Conservation (phyloP, 1,140 invertebrate genomes). For the Sarcophaga peregrina region DNA sequence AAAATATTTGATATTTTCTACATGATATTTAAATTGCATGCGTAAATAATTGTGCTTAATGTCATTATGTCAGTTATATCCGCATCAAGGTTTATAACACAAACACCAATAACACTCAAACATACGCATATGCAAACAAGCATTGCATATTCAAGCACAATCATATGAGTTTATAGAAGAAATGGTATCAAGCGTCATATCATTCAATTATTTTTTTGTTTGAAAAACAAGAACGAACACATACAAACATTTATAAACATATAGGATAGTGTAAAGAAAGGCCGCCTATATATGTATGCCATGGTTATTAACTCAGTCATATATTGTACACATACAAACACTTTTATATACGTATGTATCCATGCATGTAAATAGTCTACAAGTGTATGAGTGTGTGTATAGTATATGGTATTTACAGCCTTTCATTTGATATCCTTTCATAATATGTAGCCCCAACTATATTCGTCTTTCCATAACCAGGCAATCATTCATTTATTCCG, state of each 20-base stretch:
- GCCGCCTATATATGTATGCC: neutral
- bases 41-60: slow-evolving; percentile 49
- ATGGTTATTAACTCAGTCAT: neutral
- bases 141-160: too few relatives aligned
- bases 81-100: slow-evolving; percentile 30
- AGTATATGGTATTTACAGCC: neutral
- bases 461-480: too few relatives aligned
- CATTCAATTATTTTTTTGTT: slow-evolving; percentile 25
- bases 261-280: neutral
- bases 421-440: neutral
- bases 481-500: neutral
- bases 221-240: too few relatives aligned
- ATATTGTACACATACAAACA: neutral
- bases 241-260: neutral
- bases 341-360: too few relatives aligned
- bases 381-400: slow-evolving; percentile 4
- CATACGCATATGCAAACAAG: too few relatives aligned
- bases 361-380: too few relatives aligned
- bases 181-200: slow-evolving; percentile 31
- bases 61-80: slow-evolving; percentile 47
- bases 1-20: slow-evolving; percentile 31
- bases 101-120: too few relatives aligned
- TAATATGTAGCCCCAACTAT: too few relatives aligned
- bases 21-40: slow-evolving; percentile 47
- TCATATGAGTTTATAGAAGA: neutral